phyloP scores from a whole-genome alignment of 2,113 vertebrate species.

The Osmerus eperlanus region DNA sequence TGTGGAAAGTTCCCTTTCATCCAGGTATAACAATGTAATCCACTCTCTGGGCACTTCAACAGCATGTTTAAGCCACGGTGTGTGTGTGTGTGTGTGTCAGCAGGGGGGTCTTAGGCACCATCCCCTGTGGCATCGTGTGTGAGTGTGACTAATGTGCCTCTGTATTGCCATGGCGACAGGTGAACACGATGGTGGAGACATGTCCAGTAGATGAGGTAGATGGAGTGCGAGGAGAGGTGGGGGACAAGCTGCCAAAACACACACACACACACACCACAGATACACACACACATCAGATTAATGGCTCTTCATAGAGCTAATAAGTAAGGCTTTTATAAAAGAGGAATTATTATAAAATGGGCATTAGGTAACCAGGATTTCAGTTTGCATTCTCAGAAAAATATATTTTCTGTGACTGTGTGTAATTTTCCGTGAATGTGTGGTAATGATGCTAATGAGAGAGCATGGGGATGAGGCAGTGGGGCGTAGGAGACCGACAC shows the following conservation, averaged over 20 bases:
- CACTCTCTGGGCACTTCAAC: constrained; percentile 29
- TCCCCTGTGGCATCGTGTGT: constrained; percentile 21
- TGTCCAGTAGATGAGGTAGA: constrained; percentile 45
- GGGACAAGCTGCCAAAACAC: neutral
- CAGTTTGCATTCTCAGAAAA: too few species aligned
- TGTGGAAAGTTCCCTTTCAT: constrained; percentile 34
- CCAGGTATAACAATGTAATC: constrained; percentile 45
- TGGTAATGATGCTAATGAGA: neutral
- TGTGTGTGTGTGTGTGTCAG: constrained; percentile 8
- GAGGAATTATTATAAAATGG: too few species aligned
- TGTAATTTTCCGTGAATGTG: neutral
- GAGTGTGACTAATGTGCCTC: constrained; percentile 52
- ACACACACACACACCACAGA: constrained; percentile 4
- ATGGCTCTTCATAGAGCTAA: too few species aligned
- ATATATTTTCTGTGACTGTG: too few species aligned
- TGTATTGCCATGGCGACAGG: constrained; percentile 63
- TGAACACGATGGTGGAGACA: constrained; percentile 61
- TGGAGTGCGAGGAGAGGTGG: constrained; percentile 8
- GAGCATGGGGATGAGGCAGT: too few species aligned
- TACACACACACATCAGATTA: neutral
- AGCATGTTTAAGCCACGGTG: constrained; percentile 30
- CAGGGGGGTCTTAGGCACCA: constrained; percentile 10
- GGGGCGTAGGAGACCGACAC: too few species aligned
- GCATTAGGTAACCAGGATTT: too few species aligned
- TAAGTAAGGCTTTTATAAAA: too few species aligned